Evolutionary conservation across 2,113 vertebrate species (phyloP), one percentile per base, ranked within the genome.

Genomic region (Macrotus californicus): DNA sequence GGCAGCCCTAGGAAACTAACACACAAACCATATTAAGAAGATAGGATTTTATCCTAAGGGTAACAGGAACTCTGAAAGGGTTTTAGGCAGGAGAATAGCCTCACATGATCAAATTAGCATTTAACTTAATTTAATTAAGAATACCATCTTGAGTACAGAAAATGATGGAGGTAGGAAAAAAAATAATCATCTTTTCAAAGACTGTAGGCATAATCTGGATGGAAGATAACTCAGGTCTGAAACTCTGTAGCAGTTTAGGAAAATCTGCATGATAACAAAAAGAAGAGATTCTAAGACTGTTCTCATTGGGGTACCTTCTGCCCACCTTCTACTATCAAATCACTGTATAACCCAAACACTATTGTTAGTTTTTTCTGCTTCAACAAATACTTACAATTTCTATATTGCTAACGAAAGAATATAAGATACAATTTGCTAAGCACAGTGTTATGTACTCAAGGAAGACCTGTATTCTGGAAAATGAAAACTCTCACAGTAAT

Each of bases 51-150:
- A 89, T 36, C 64, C 31, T 79, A 34, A 84, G 34, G 22, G 50
- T 50, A 73, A 66, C 3, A 4, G 41, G 43, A 64, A 15, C 36
- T 77, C 69, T 76, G 36, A 87, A 83, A 72, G 31, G 13, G 36
- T 69, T 79, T 87, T 29, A 85, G 21, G 10, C 50, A 81, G 12
- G 12, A n/a, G 36, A 91, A 91, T 73, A 93, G 1, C 19, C 31
- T 22, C 43, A 79, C 19, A 29, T 46, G 73, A 91, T 61, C 56
- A 84, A 81, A 93, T 84, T 36, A 79, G 29, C 81, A 93, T 50
- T 94, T 92, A 73, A 77, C 6, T 89, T 79, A 81, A 95, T 56
- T 94, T 93, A 79, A 86, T 5, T 89, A 75, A 86, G 46, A 76
- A 90, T n/a, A 59, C 15, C 52, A 7, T 79, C 76, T 52, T 26